Evolutionary conservation across 1,140 invertebrate species (phyloP), one percentile per base, ranked within the genome.

Genomic region (Pomacea maculata): DNA sequence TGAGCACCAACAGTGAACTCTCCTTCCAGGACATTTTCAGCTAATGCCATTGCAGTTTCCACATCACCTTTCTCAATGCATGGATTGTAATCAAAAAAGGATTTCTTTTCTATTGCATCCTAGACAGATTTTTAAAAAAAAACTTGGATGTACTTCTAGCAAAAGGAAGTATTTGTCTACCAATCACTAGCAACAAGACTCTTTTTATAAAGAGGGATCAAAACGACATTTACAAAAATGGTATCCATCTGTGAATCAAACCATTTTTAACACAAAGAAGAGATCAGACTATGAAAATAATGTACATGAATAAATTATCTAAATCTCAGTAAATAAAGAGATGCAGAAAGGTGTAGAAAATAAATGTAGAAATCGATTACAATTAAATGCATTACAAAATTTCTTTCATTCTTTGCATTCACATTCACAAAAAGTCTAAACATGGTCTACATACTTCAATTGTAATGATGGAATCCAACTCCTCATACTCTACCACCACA

Each of bases 1-100:
- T 99, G 98, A 0, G 96, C 97, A 67, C 96, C 96, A 85, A 95
- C 95, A 83, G 94, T 93, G 61, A 96, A 92, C 88, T 95, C 94
- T 14, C 96, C 89, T 73, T 89, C 86, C 55, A 89, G 82, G 15
- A 25, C 73, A 78, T 89, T 85, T 57, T 94, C 93, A 12, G 95
- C 93, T 76, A 93, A 89, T 55, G 90, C 85, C 80, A 98, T 94
- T 0, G 93, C 95, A 85, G 93, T 88, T 1, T 94, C 92, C 5
- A 94, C 87, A 90, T 97, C 93, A 1, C 97, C 96, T 86, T 93
- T 94, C 12, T 77, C 61, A 17, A 90, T 81, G 17, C 54, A 75
- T 15, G 68, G 78, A 2, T 78, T 12, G 25, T 75, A 54, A 15
- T 54, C 67, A 63, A 75, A 86, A 79, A 82, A 89, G 5, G 88